Conservation (phyloP, 2,113 vertebrate species). For the Platycercus adscitus region DNA sequence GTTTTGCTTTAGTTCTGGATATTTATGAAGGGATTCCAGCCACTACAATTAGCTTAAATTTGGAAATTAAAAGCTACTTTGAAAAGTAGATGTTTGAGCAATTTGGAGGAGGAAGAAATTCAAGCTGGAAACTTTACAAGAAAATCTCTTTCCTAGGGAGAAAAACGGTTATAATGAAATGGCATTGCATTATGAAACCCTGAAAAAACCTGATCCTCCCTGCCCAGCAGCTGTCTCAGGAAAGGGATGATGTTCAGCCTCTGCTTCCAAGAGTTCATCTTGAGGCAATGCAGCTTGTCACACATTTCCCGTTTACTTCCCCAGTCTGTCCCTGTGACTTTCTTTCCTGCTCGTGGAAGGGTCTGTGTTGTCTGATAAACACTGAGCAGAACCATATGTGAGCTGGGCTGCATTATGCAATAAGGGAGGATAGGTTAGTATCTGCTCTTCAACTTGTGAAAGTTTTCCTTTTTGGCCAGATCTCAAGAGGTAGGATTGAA, state of each 20-base stretch:
- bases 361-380: constrained; percentile 20
- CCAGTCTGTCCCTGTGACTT: not conserved
- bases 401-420: constrained; percentile 12
- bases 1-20: not conserved
- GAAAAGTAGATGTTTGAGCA: not conserved
- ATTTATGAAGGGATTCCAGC: not conserved
- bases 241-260: not conserved
- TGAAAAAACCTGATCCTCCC: not conserved
- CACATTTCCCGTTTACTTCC: not conserved
- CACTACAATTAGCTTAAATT: constrained; percentile 11
- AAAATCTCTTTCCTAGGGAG: not conserved
- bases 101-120: not conserved
- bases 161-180: not conserved
- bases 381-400: constrained; percentile 38
- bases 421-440: not conserved
- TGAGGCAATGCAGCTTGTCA: not conserved
- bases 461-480: constrained; percentile 1
- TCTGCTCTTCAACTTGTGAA: not conserved
- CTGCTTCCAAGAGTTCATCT: not conserved
- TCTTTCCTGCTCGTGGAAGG: not conserved
- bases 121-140: not conserved
- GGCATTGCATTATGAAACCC: not conserved
- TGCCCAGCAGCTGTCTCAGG: not conserved
- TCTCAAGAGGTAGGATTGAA: not conserved
- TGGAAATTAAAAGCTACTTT: constrained; percentile 30